These are phyloP conservation scores for Nycticorax nycticorax DNA, from an alignment of 2,113 vertebrate genomes.

Conservation along the genomic window DNA sequence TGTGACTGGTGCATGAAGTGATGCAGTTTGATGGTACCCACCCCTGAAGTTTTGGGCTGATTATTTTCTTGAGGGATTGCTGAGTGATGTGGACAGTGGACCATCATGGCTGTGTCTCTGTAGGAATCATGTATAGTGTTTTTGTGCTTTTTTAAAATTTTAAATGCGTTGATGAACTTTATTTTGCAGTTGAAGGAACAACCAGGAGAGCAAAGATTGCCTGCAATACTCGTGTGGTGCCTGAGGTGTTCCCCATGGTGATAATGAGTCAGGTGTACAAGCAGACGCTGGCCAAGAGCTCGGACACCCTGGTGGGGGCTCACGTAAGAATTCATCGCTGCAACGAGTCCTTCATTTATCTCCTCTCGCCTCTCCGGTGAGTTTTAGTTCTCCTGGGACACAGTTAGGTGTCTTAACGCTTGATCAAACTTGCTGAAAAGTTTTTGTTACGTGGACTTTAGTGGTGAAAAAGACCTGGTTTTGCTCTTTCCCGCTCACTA, in stretches of 20 bases:
- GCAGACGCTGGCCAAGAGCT: conserved; percentile 95
- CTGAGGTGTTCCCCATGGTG: conserved; percentile 84
- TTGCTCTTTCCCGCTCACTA: background rate
- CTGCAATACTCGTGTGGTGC: conserved; percentile 81
- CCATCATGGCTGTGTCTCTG: background rate
- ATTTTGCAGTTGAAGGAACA: conserved; percentile 85
- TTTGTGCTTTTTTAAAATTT: background rate
- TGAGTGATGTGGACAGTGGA: background rate
- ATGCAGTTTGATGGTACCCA: fast-evolving
- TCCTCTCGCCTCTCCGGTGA: conserved; percentile 93
- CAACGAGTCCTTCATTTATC: conserved; percentile 91
- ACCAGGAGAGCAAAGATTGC: conserved; percentile 90
- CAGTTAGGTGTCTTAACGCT: background rate
- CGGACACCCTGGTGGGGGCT: conserved; percentile 85
- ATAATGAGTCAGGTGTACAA: conserved; percentile 93
- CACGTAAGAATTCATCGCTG: conserved; percentile 92
- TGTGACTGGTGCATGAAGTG: background rate
- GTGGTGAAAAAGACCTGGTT: background rate
- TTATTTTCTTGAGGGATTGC: background rate
- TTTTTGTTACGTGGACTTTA: background rate
- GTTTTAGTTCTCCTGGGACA: background rate
- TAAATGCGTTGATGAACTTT: background rate
- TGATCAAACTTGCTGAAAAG: too few species aligned
- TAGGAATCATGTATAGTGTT: background rate
- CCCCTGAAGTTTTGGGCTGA: background rate